These are phyloP conservation scores for Aspidiotus destructor DNA, from an alignment of 2,888 invertebrate genomes.

Conservation along the genomic window DNA sequence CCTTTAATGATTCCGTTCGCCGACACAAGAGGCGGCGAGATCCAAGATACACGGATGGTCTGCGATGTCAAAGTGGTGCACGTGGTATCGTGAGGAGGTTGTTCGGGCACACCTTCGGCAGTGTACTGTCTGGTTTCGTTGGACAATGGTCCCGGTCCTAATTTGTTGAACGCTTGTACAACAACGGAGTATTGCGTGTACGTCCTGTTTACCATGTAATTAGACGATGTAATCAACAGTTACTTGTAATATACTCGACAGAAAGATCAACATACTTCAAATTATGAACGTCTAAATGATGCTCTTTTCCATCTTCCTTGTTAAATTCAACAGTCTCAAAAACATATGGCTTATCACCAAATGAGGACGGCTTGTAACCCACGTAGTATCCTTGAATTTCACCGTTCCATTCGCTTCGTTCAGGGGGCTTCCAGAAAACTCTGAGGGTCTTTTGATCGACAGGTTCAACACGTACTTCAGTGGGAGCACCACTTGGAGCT, in stretches of 20 bases:
- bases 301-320: constrained; percentile 84
- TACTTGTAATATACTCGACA: neutral
- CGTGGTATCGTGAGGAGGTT: constrained; percentile 81
- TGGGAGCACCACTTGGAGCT: constrained; percentile 72
- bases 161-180: constrained; percentile 88
- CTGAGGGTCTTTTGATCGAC: constrained; percentile 76
- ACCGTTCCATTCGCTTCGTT: constrained; percentile 83
- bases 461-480: constrained; percentile 73
- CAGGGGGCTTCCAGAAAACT: constrained; percentile 84
- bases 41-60: constrained; percentile 89
- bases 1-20: constrained; percentile 93
- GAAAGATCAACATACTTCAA: constrained; percentile 51
- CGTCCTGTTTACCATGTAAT: constrained; percentile 49
- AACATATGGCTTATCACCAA: constrained; percentile 69
- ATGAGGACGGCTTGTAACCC: constrained; percentile 73
- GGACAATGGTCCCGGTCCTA: constrained; percentile 84
- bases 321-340: constrained; percentile 87
- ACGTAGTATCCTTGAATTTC: constrained; percentile 85
- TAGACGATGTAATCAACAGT: neutral
- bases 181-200: constrained; percentile 95
- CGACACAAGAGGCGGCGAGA: constrained; percentile 79
- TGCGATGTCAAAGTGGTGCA: constrained; percentile 90
- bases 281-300: constrained; percentile 69
- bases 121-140: constrained; percentile 84
- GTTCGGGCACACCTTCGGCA: constrained; percentile 86